Evolutionary conservation across 2,888 invertebrate species (phyloP).

Genomic region (Melanotus villosus): DNA sequence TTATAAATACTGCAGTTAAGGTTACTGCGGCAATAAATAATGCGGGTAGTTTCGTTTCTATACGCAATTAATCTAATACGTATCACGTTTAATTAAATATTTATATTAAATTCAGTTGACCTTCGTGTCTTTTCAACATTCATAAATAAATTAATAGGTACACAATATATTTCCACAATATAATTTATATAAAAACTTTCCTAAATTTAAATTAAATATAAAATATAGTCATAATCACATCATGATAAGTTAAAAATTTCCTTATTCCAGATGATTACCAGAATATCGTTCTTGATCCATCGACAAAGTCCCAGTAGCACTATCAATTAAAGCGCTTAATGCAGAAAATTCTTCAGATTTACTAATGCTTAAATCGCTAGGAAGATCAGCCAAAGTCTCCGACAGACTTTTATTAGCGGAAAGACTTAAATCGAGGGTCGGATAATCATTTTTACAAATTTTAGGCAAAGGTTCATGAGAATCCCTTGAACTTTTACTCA

Average conservation of each 20-base stretch:
- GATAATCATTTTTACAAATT: constrained; percentile 72
- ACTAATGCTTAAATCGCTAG: constrained; percentile 57
- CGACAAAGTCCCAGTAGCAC: constrained; percentile 18
- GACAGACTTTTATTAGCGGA: constrained; percentile 63
- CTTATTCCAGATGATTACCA: background rate
- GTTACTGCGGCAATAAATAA: background rate
- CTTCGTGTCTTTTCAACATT: too few species aligned
- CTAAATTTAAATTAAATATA: too few species aligned
- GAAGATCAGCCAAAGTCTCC: constrained; percentile 53
- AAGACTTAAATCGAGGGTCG: constrained; percentile 69
- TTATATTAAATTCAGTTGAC: too few species aligned
- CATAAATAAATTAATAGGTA: too few species aligned
- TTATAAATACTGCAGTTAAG: too few species aligned
- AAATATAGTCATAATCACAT: too few species aligned
- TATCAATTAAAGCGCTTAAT: constrained; percentile 38
- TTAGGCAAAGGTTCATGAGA: constrained; percentile 71
- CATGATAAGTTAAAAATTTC: background rate
- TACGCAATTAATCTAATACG: too few species aligned
- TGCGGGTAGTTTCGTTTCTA: too few species aligned
- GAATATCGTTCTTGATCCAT: constrained; percentile 24
- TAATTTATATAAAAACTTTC: too few species aligned
- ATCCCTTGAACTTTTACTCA: constrained; percentile 57
- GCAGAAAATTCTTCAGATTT: constrained; percentile 47
- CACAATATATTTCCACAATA: too few species aligned
- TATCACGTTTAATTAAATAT: too few species aligned